phyloP scores from a whole-genome alignment of 2,113 vertebrate genomes.

The Procavia capensis region DNA sequence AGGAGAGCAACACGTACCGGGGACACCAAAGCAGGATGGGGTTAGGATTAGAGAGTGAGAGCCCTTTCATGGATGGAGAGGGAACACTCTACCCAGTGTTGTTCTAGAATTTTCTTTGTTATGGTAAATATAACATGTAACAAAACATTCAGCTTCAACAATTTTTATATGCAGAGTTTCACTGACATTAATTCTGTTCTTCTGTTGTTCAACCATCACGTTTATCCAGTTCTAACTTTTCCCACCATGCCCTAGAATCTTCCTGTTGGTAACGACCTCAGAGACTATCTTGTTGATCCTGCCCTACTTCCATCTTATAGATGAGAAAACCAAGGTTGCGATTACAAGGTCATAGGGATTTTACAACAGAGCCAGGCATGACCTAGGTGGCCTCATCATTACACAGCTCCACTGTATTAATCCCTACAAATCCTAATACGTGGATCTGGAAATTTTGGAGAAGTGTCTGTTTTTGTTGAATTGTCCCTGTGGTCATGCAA shows the following conservation, averaged over 20 bases:
- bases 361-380: not conserved
- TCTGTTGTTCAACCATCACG: not conserved
- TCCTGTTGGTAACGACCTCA: not conserved
- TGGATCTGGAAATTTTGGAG: constrained; percentile 70
- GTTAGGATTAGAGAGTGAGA: not conserved
- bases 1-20: not conserved
- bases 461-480: constrained; percentile 77
- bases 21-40: not conserved
- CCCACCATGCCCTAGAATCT: not conserved
- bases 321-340: constrained; percentile 7
- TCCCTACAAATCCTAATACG: constrained; percentile 65
- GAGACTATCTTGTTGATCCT: not conserved
- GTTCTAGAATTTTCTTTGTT: not conserved
- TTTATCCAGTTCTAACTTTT: not conserved
- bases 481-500: constrained; percentile 79
- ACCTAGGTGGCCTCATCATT: not conserved
- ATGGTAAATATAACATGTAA: not conserved
- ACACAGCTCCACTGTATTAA: not conserved
- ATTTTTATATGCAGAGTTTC: not conserved
- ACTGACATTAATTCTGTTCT: not conserved
- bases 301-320: constrained; percentile 1
- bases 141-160: not conserved
- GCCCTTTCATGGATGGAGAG: not conserved
- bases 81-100: not conserved
- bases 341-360: not conserved